Percentiles rank a stretch among this genome's conserved stretches.
phyloP scores from a whole-genome alignment of 2,113 vertebrate genomes.

The Syrmaticus mikado region DNA sequence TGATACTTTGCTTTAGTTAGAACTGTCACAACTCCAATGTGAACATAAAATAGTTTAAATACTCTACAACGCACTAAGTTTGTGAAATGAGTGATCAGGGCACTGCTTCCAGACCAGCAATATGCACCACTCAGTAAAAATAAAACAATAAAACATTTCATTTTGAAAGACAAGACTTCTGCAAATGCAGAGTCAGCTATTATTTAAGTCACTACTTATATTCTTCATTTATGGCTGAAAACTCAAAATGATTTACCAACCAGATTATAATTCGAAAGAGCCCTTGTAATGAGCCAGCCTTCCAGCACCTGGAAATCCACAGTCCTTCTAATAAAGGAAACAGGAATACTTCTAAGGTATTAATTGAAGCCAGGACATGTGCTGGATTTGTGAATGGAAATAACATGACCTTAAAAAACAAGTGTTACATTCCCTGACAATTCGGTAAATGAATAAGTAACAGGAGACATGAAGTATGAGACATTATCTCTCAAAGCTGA shows the following conservation, averaged over 20 bases:
- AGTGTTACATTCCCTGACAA: neutral
- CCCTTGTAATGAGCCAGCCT: neutral
- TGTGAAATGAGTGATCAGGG: neutral
- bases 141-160: neutral
- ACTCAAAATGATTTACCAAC: neutral
- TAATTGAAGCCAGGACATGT: neutral
- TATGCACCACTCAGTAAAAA: neutral
- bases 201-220: neutral
- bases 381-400: neutral
- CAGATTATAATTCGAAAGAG: neutral
- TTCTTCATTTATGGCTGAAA: neutral
- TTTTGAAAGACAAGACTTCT: neutral
- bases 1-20: neutral
- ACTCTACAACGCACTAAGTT: neutral
- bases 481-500: neutral
- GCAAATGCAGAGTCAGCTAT: neutral
- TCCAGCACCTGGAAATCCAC: neutral
- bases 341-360: neutral
- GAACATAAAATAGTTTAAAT: conserved; percentile 19
- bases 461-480: neutral
- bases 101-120: neutral
- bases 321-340: neutral
- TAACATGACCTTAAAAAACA: neutral
- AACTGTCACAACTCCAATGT: neutral
- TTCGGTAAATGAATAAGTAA: neutral